phyloP scores from a whole-genome alignment of 2,113 vertebrate genomes.

The Corythornis vintsioides region DNA sequence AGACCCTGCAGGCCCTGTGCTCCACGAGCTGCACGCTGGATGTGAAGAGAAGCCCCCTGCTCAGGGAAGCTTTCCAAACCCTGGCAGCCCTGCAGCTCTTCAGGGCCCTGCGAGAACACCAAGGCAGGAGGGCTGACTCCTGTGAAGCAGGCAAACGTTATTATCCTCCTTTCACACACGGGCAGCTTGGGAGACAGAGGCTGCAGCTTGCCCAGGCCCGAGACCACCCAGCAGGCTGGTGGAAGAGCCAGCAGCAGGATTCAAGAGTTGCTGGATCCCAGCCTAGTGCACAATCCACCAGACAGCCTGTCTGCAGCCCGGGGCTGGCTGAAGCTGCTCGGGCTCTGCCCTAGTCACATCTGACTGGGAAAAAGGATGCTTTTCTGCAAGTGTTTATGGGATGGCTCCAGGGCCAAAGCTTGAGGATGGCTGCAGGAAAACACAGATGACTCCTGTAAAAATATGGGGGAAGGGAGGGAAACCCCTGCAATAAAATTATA shows the following conservation, averaged over 20 bases:
- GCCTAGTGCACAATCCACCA: constrained; percentile 60
- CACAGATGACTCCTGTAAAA: constrained; percentile 17
- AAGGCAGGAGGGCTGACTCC: background rate
- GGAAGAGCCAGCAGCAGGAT: constrained; percentile 37
- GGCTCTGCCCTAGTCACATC: constrained; percentile 43
- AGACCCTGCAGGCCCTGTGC: too few species aligned
- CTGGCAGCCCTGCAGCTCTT: background rate
- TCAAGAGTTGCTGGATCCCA: constrained; percentile 66
- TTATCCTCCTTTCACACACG: constrained; percentile 23
- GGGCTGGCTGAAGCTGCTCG: constrained; percentile 11
- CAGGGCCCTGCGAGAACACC: constrained; percentile 29
- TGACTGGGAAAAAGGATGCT: constrained; percentile 52
- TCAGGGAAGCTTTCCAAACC: background rate
- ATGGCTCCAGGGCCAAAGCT: constrained; percentile 31
- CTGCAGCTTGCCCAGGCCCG: constrained; percentile 16
- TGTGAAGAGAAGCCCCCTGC: background rate
- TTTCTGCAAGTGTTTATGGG: constrained; percentile 48
- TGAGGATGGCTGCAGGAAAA: constrained; percentile 18
- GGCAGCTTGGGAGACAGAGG: constrained; percentile 30
- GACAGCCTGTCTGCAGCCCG: constrained; percentile 65
- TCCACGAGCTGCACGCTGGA: too few species aligned
- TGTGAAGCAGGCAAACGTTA: constrained; percentile 44
- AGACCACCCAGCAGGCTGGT: constrained; percentile 66
- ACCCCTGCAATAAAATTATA: background rate
- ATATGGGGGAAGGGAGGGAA: background rate